Base-by-base conservation (phyloP, 2,113 vertebrate genomes). In the Pterocles gutturalis region DNA sequence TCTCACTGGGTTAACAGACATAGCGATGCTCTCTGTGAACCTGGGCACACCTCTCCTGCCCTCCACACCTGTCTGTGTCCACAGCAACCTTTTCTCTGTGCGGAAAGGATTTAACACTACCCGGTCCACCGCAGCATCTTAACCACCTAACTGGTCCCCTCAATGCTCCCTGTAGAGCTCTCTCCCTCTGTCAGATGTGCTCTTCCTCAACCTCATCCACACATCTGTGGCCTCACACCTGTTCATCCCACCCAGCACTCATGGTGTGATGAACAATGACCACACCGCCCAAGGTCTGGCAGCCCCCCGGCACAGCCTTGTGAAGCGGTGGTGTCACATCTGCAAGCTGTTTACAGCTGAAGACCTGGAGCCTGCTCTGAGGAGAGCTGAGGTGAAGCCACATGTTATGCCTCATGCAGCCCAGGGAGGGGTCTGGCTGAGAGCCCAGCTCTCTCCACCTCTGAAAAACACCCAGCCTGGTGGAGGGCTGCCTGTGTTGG, bases 1-100 rank as follows among this genome's bases (percentile, higher is more conserved):
- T 90, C 71, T 89, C 72, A 48, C 70, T 64, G 55, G 66, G 81
- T 93, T 81, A 93, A 78, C 48, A 95, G 92, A 89, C 69, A 53
- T 3, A 78, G 84, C 1, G 4, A 45, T 45, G 60, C 45, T 93
- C 54, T 48, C 58, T 95, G 78, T 82, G 46, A 76, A 62, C 81
- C 71, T 65, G 45, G 69, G 75, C 64, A 83, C 77, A 43, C 58
- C 69, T 33, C 65, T 81, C 53, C 92, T 65, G 72, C 48, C 33
- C 34, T 75, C 61, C 87, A 72, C 80, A 83, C 66, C 67, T 89
- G 41, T 87, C 17, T 41, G 62, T 73, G 58, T 84, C 83, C 41
- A 36, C 80, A 87, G 91, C 2, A 1, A 91, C 81, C 85, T 94
- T 91, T 88, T 69, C 92, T 90, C 64, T 83, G 67, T 54, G 57